Evolutionary conservation across 1,140 invertebrate species (phyloP), one percentile per base, ranked within the genome.

Genomic region (Sarcophaga peregrina): DNA sequence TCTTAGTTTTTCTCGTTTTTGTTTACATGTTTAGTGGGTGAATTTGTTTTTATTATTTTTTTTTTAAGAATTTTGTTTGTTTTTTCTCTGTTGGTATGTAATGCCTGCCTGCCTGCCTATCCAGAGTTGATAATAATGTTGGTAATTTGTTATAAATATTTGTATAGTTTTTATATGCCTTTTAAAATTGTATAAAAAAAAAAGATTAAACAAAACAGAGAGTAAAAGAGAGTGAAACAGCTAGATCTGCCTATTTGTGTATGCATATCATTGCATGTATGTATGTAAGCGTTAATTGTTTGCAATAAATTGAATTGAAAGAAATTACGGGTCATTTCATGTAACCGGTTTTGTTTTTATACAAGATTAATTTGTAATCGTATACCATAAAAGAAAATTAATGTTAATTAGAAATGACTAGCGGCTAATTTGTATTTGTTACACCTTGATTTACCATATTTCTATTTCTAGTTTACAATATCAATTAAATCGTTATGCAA

Each of bases 11-110:
- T 25, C 20, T 68, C 20, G 62, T 68, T 5, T 1, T 7, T 6
- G 54, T 58, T n/a, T 58, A 58, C n/a, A 9, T 68, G 62, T 68
- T 68, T 68, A 68, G 62, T 68, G 62, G 62, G 62, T 68, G 62
- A 68, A 68, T 68, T 68, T 68, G 17, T 68, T n/a, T 68, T 20
- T 68, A 68, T 25, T n/a, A 20, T 68, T 62, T 68, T 68, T n/a
- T 68, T 9, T 25, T 7, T n/a, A 58, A 68, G 62, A 20, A 20
- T 9, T 58, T 68, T 68, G 15, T 7, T 58, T 58, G 9, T 9
- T 15, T 62, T 68, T 25, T 7, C 3, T 20, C 17, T 68, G 62
- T 17, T 68, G 17, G 62, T n/a, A n/a, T 68, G 10, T 20, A 68
- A 68, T 68, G n/a, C 8, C 25, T 37, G 25, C 25, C 25, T 37